phyloP scores from a whole-genome alignment of 2,888 invertebrate genomes.

The Lingula anatina region DNA sequence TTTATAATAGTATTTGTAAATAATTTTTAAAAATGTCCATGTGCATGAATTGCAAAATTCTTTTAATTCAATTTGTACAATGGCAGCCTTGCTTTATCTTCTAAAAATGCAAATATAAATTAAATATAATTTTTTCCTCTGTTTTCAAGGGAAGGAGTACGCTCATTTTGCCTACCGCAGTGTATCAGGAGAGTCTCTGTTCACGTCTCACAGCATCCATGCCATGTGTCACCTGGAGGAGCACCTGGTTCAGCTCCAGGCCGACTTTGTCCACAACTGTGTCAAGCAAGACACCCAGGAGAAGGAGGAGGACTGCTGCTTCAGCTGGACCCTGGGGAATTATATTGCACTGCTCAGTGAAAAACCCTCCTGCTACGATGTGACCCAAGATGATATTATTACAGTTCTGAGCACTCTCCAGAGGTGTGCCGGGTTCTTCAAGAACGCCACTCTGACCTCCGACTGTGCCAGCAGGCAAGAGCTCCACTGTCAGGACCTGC shows the following conservation, averaged over 20 bases:
- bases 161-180: constrained; percentile 72
- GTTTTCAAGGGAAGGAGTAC: constrained; percentile 60
- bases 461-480: constrained; percentile 56
- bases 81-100: too few species aligned
- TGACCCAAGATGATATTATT: constrained; percentile 70
- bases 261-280: constrained; percentile 49
- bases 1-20: too few species aligned
- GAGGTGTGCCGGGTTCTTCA: constrained; percentile 72
- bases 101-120: too few species aligned
- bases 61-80: too few species aligned
- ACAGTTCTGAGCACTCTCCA: constrained; percentile 57
- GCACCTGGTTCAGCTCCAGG: constrained; percentile 56
- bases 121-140: background rate
- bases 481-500: constrained; percentile 55
- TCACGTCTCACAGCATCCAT: constrained; percentile 59
- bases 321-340: constrained; percentile 86
- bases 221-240: constrained; percentile 76
- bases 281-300: constrained; percentile 9
- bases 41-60: too few species aligned
- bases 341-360: constrained; percentile 79
- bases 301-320: constrained; percentile 57
- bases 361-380: constrained; percentile 71
- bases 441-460: constrained; percentile 56
- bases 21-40: too few species aligned
- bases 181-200: constrained; percentile 55